A percentile compares a stretch with the other conserved stretches of the same genome.
Conservation (phyloP, 2,113 vertebrate species). For the Enhydra lutris region DNA sequence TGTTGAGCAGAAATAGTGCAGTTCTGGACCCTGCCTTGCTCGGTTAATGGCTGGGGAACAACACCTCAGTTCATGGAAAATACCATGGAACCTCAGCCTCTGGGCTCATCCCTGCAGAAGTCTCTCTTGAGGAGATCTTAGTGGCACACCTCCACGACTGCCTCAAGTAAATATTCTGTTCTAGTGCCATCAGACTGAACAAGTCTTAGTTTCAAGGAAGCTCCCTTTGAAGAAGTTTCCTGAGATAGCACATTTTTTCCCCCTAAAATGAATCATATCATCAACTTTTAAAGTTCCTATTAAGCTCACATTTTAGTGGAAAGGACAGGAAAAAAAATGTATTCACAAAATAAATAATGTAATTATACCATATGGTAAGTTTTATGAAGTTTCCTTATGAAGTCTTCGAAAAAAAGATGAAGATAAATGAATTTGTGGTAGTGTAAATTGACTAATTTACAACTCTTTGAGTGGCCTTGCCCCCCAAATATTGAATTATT, state of each 20-base stretch:
- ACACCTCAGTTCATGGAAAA: fast-evolving
- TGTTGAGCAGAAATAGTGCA: background rate
- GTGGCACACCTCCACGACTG: fast-evolving
- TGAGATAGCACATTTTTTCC: background rate
- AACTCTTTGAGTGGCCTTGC: background rate
- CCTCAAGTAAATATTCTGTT: background rate
- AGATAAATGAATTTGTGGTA: background rate
- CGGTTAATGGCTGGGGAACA: background rate
- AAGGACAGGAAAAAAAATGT: fast-evolving
- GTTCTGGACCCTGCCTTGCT: background rate
- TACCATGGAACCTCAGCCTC: background rate
- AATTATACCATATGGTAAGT: background rate
- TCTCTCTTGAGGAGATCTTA: background rate
- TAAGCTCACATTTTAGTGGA: background rate
- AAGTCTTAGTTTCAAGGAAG: background rate
- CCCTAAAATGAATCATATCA: background rate
- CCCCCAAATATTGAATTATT: background rate
- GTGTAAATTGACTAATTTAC: background rate
- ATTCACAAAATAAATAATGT: background rate
- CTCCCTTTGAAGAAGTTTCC: background rate
- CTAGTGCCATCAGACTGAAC: background rate
- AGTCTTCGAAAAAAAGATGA: background rate
- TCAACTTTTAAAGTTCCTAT: background rate
- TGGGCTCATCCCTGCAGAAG: background rate
- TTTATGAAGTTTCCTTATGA: background rate